A percentile compares a stretch with the other conserved stretches of the same genome.
These are phyloP conservation scores for Crotalus adamanteus DNA, from an alignment of 2,797 vertebrate genomes.

Conservation along the genomic window DNA sequence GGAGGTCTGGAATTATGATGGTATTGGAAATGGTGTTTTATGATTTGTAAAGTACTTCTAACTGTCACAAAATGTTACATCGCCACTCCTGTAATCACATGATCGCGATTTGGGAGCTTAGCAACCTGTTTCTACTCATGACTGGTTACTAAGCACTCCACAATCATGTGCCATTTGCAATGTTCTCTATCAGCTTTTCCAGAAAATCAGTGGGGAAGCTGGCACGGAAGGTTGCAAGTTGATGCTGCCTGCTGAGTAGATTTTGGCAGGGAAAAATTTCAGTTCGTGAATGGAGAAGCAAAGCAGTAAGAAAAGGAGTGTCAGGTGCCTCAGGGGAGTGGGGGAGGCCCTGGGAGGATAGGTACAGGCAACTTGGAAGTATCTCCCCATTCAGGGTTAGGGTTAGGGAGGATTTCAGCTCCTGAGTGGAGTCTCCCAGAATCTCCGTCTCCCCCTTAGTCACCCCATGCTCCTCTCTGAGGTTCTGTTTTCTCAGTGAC, in stretches of 20 bases:
- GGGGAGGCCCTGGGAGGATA: not conserved
- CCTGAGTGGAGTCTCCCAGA: not conserved
- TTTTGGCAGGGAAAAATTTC: not conserved
- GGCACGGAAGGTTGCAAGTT: not conserved
- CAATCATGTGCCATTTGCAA: not conserved
- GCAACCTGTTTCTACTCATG: not conserved
- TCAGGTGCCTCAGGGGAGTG: not conserved
- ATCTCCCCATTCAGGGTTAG: not conserved
- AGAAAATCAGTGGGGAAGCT: not conserved
- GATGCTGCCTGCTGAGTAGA: not conserved
- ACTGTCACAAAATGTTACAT: not conserved
- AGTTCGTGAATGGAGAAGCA: not conserved
- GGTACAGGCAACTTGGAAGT: not conserved
- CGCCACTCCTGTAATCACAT: not conserved
- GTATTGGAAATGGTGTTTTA: not conserved
- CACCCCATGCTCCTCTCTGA: not conserved
- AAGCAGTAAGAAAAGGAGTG: not conserved
- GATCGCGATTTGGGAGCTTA: not conserved
- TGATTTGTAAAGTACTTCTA: not conserved
- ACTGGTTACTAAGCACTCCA: not conserved
- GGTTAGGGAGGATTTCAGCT: not conserved
- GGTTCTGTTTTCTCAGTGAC: not conserved
- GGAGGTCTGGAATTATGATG: not conserved
- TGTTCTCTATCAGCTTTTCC: not conserved
- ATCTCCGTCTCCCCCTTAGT: not conserved